Conservation (phyloP, 2,888 invertebrate genomes). For the Lampropteryx suffumata region DNA sequence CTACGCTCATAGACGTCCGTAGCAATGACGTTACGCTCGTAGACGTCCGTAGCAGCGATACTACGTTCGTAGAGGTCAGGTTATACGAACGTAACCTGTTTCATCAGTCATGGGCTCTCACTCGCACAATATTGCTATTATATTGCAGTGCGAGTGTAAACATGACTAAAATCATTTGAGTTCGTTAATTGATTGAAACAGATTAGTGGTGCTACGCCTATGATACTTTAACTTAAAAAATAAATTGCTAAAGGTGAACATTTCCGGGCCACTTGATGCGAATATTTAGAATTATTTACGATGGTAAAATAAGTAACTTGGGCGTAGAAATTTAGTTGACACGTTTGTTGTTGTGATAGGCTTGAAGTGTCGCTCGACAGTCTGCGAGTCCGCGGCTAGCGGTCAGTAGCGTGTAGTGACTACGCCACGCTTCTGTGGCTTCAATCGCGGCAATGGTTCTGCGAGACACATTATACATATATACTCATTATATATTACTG, state of each 20-base stretch:
- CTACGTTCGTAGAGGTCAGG: too few species aligned
- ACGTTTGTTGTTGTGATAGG: slow-evolving; percentile 31
- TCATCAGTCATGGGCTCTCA: too few species aligned
- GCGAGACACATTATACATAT: slow-evolving; percentile 48
- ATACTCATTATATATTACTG: slow-evolving; percentile 35
- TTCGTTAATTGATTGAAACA: too few species aligned
- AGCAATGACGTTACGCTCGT: not conserved
- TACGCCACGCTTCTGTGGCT: slow-evolving; percentile 78
- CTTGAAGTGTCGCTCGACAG: slow-evolving; percentile 82
- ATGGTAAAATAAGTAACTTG: not conserved
- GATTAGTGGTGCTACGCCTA: too few species aligned
- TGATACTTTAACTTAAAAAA: too few species aligned
- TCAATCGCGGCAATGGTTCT: slow-evolving; percentile 61
- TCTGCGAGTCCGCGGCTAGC: slow-evolving; percentile 46
- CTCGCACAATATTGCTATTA: too few species aligned
- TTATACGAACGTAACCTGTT: too few species aligned
- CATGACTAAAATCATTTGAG: too few species aligned
- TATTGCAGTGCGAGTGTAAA: too few species aligned
- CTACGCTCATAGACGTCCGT: slow-evolving; percentile 3
- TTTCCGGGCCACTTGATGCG: not conserved
- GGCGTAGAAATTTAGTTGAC: slow-evolving; percentile 14
- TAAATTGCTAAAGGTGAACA: too few species aligned
- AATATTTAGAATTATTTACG: not conserved
- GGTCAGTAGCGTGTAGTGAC: slow-evolving; percentile 75
- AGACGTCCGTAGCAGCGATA: too few species aligned